Evolutionary conservation across 2,888 invertebrate genomes (phyloP), one percentile per base, ranked within the genome.

Genomic region (Drosophila vallismaia): DNA sequence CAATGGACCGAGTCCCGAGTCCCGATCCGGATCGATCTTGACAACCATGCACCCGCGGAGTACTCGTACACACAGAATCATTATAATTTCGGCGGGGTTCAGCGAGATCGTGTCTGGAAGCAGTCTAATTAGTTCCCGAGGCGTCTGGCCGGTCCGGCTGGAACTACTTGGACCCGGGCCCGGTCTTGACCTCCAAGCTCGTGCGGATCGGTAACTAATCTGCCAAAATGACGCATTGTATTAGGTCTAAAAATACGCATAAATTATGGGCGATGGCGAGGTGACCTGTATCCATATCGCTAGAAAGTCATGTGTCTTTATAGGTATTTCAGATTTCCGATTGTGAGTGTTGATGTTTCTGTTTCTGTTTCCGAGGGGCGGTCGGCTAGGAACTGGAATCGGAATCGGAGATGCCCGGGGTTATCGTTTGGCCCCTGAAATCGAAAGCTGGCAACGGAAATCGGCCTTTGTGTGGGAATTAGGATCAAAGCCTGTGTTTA

Each of bases 71-170:
- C 9, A 31, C 3, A 12, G 26, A 5, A 28, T 28, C 4, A 28
- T 28, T 19, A 19, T 2, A 28, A 5, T 6, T 26, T 40, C 19
- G 8, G 8, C 19, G 8, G 8, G 44, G 44, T 10, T 44, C 44
- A 24, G 45, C n/a, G 9, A 31, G 33, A 26, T 45, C 19, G 45
- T 51, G 77, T 77, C 77, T 77, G 56, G 45, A 33, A 19, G 56
- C 3, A 38, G 81, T 81, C 71, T 71, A 75, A 64, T 72, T 77
- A 53, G 29, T 36, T 40, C 29, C 19, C 42, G 46, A 55, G 44
- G 45, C 24, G 26, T 46, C 57, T 57, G 46, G 33, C 14, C 36
- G 4, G 36, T 12, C 8, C 31, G 42, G 10, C 40, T 53, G 26
- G 49, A 63, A 58, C 64, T 56, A 59, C 50, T 63, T 51, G 50